Evolutionary conservation across 2,113 vertebrate genomes (phyloP).

Genomic region (Nesoenas mayeri): DNA sequence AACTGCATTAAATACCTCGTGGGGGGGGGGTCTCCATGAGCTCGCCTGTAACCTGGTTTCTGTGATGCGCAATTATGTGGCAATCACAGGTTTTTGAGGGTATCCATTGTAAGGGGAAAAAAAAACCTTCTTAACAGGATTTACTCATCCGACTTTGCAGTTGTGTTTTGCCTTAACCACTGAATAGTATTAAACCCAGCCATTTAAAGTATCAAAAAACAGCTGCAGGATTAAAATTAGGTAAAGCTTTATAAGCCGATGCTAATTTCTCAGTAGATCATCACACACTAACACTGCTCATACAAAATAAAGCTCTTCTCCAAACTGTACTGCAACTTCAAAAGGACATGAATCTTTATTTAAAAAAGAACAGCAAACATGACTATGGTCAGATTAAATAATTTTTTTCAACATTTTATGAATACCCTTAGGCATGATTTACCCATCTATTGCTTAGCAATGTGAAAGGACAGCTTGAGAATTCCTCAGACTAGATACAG

Average conservation of each 20-base stretch:
- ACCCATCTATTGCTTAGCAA: background rate
- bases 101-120: background rate
- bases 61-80: background rate
- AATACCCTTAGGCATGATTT: background rate
- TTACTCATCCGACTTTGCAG: background rate
- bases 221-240: background rate
- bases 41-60: background rate
- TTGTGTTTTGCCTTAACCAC: background rate
- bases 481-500: background rate
- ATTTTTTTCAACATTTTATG: background rate
- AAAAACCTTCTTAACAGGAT: background rate
- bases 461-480: background rate
- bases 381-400: background rate
- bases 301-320: background rate
- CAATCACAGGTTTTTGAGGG: background rate
- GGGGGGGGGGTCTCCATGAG: background rate
- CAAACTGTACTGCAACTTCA: background rate
- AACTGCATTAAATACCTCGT: background rate
- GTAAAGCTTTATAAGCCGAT: background rate
- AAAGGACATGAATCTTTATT: background rate
- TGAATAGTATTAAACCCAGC: background rate
- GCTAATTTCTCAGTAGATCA: background rate
- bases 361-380: background rate
- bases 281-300: background rate
- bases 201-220: background rate